phyloP scores from a whole-genome alignment of 2,888 invertebrate species.

The Plebejus melissa region DNA sequence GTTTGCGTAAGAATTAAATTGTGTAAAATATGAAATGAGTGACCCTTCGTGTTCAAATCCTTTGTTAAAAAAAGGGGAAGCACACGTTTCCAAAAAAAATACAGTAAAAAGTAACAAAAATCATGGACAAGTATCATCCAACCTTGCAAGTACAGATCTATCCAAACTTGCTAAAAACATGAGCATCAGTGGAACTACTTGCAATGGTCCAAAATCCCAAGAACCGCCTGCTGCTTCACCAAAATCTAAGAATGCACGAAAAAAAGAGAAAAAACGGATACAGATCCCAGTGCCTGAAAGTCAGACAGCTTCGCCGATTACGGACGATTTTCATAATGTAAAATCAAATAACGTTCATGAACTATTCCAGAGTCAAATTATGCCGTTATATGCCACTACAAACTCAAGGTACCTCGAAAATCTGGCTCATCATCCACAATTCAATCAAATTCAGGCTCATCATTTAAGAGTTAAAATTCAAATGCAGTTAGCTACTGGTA shows the following conservation, averaged over 20 bases:
- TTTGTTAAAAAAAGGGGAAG: not conserved
- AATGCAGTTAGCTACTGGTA: slow-evolving; percentile 34
- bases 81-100: slow-evolving; percentile 10
- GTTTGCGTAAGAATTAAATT: not conserved
- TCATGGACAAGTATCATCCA: not conserved
- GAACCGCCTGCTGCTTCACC: slow-evolving; percentile 18
- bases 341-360: slow-evolving; percentile 47
- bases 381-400: slow-evolving; percentile 54
- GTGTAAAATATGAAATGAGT: slow-evolving; percentile 22
- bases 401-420: slow-evolving; percentile 64
- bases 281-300: slow-evolving; percentile 45
- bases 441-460: slow-evolving; percentile 49
- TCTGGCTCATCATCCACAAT: slow-evolving; percentile 60
- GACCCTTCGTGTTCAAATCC: slow-evolving; percentile 18
- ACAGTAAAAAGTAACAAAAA: not conserved
- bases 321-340: slow-evolving; percentile 36
- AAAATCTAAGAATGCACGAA: slow-evolving; percentile 56
- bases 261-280: slow-evolving; percentile 56
- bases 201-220: slow-evolving; percentile 17
- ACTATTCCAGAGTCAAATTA: slow-evolving; percentile 50
- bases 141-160: not conserved
- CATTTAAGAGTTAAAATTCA: slow-evolving; percentile 43
- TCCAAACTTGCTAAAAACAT: slow-evolving; percentile 25
- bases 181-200: slow-evolving; percentile 20
- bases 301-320: slow-evolving; percentile 37